Base-by-base conservation (phyloP, 2,797 vertebrate genomes). In the Falco naumanni region DNA sequence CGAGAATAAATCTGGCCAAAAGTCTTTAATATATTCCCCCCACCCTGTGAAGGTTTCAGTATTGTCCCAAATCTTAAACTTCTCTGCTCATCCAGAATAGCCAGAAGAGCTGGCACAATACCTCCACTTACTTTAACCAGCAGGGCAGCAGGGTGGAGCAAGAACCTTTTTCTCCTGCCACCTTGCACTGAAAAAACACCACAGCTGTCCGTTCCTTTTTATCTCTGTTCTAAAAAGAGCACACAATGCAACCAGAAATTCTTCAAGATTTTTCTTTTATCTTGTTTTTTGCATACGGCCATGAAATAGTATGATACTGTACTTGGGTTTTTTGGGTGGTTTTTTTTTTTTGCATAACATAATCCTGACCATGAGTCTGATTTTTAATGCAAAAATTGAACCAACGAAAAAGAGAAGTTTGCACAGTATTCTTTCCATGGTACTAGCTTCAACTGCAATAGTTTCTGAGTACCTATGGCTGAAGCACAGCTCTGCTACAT, bases 381-480 rank as follows among this genome's bases (percentile, higher is more conserved):
- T 85, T 94, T 96, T 82, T 92, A 70, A 95, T 56, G 86, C 78
- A 56, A 70, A 85, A 95, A 97, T 80, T 90, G 56, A 97, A 97
- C 92, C 61, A 97, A 92, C 50, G 54, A 90, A 75, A 94, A 96
- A 92, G 48, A 95, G 89, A 96, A 93, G 78, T 84, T 74, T 94
- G 51, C 78, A 80, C 16, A 66, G 85, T 91, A 53, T 91, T 75
- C 34, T 93, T 87, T 93, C 71, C 71, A 82, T 95, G 60, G 81
- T 87, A 96, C 68, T 83, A 95, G 77, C 85, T 92, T 96, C 94
- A 97, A 96, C 84, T 90, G 93, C 80, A 90, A 39, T 72, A 93
- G 82, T 90, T 95, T 93, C 96, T 60, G 76, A 68, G 74, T 78
- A 96, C 82, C 70, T 78, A 78, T 3, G 60, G 82, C 87, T 90